Evolutionary conservation across 2,113 vertebrate genomes (phyloP).

Genomic region (Numenius arquata): DNA sequence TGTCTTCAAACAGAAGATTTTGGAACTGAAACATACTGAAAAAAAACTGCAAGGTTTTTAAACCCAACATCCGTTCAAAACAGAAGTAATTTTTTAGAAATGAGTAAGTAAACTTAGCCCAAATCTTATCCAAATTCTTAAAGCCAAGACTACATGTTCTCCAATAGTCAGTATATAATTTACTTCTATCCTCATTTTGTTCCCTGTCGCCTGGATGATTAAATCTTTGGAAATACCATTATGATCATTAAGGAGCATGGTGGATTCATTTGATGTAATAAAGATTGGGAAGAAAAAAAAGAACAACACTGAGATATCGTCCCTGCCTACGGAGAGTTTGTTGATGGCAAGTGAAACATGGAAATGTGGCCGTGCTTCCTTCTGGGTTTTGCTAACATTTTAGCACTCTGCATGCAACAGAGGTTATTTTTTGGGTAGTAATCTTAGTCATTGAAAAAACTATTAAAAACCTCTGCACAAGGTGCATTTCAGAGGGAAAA

Average conservation of each 20-base stretch:
- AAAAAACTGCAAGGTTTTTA: not conserved
- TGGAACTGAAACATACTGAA: not conserved
- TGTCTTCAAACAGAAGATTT: not conserved
- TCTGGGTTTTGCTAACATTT: not conserved
- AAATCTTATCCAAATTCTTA: not conserved
- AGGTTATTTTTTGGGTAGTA: not conserved
- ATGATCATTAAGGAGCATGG: not conserved
- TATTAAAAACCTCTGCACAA: not conserved
- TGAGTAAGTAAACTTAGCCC: not conserved
- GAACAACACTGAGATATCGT: rapidly evolving
- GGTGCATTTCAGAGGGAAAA: not conserved
- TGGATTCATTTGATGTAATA: not conserved
- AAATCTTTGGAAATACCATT: not conserved
- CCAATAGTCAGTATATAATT: not conserved
- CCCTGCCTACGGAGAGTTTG: not conserved
- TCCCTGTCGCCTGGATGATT: not conserved
- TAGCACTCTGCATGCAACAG: not conserved
- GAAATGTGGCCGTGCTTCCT: not conserved
- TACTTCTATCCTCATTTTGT: not conserved
- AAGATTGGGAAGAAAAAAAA: not conserved
- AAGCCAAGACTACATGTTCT: not conserved
- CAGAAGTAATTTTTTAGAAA: not conserved
- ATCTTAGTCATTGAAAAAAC: not conserved
- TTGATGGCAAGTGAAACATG: not conserved
- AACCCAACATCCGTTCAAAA: not conserved